These are phyloP conservation scores for Piprites chloris DNA, from an alignment of 2,113 vertebrate species.

Conservation along the genomic window DNA sequence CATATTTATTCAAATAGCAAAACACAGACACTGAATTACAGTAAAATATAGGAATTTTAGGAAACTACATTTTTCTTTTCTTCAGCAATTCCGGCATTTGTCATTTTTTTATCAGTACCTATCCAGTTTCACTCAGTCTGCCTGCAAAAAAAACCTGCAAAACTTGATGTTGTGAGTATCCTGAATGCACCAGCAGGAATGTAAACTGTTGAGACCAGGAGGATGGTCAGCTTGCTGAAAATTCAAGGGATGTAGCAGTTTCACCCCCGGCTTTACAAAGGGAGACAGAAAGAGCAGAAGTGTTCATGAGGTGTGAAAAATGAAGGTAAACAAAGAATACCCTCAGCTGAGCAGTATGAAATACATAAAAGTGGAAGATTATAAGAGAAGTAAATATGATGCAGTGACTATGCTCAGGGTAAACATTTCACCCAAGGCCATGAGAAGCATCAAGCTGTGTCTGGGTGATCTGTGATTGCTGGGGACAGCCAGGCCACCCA, in stretches of 20 bases:
- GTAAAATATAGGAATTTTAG: background rate
- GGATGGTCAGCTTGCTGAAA: background rate
- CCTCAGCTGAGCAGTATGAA: background rate
- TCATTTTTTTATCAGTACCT: background rate
- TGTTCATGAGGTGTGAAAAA: background rate
- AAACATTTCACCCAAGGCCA: background rate
- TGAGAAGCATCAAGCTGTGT: background rate
- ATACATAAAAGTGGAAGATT: background rate
- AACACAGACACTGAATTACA: background rate
- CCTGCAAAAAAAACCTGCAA: background rate
- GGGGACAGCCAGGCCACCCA: background rate
- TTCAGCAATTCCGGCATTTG: background rate
- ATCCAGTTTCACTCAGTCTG: background rate
- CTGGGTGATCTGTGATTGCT: background rate
- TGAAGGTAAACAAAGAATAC: background rate
- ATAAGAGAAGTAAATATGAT: background rate
- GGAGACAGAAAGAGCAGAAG: background rate
- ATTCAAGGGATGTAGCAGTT: background rate
- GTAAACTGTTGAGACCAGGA: background rate
- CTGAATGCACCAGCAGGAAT: background rate
- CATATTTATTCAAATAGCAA: background rate
- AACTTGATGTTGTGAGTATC: background rate
- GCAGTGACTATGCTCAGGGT: background rate
- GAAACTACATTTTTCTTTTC: background rate
- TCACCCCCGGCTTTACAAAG: background rate